A percentile compares a stretch with the other conserved stretches of the same genome.
phyloP scores from a whole-genome alignment of 2,888 invertebrate genomes.

The Thera obeliscata region DNA sequence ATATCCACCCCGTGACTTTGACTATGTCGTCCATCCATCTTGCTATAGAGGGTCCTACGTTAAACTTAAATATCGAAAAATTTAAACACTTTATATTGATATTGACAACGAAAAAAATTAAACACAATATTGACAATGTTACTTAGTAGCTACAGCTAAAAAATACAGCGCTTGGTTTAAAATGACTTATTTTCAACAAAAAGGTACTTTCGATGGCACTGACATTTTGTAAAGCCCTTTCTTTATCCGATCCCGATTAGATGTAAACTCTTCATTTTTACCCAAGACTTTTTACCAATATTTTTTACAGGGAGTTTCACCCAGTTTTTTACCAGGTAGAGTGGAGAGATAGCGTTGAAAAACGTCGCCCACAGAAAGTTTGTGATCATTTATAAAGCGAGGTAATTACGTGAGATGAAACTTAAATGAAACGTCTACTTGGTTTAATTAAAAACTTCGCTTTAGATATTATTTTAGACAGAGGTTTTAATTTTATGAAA shows the following conservation, averaged over 20 bases:
- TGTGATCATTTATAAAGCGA: conserved; percentile 45
- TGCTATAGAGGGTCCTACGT: too few relatives aligned
- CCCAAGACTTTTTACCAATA: conserved; percentile 49
- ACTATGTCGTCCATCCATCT: too few relatives aligned
- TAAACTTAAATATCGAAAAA: too few relatives aligned
- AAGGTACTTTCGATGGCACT: conserved; percentile 43
- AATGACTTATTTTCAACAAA: not conserved
- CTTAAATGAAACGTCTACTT: conserved; percentile 19
- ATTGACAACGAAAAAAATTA: too few relatives aligned
- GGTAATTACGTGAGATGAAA: conserved; percentile 50
- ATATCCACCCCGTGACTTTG: too few relatives aligned
- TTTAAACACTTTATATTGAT: too few relatives aligned
- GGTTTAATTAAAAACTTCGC: conserved; percentile 19
- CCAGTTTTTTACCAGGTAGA: conserved; percentile 48
- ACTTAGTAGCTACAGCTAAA: not conserved
- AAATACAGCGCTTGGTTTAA: not conserved
- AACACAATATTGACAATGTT: too few relatives aligned
- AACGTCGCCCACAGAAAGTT: conserved; percentile 46
- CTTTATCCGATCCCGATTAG: conserved; percentile 73
- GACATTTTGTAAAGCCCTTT: conserved; percentile 62
- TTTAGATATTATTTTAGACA: conserved; percentile 12
- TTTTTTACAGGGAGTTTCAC: conserved; percentile 44
- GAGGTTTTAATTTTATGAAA: conserved; percentile 2
- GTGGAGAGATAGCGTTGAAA: conserved; percentile 50
- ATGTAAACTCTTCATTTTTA: conserved; percentile 65